These are phyloP conservation scores for Drosophila limbata DNA, from an alignment of 2,888 invertebrate genomes.

Conservation along the genomic window DNA sequence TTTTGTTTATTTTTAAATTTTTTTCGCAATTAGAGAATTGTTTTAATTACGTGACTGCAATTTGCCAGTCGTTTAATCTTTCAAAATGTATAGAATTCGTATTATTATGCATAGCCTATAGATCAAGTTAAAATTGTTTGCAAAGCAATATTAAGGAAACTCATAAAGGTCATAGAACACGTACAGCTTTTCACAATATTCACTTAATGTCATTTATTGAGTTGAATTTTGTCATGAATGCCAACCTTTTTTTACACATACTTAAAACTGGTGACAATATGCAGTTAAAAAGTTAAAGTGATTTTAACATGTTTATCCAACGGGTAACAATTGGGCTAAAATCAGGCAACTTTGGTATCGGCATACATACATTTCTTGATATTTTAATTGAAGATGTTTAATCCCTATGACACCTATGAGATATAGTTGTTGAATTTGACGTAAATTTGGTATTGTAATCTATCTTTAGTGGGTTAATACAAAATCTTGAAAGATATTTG, in stretches of 20 bases:
- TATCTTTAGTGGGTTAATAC: background rate
- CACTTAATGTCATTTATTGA: slow-evolving; percentile 8
- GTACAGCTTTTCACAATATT: slow-evolving; percentile 24
- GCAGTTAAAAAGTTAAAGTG: too few species aligned
- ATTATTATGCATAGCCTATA: slow-evolving; percentile 36
- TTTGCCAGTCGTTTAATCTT: slow-evolving; percentile 41
- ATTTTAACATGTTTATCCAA: too few species aligned
- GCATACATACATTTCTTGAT: background rate
- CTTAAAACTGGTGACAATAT: background rate
- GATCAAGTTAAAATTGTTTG: slow-evolving; percentile 24
- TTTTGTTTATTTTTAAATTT: slow-evolving; percentile 29
- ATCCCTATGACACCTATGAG: too few species aligned
- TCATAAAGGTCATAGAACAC: slow-evolving; percentile 36
- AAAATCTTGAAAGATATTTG: background rate
- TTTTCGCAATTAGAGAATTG: slow-evolving; percentile 58
- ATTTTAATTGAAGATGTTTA: background rate
- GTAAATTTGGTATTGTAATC: too few species aligned
- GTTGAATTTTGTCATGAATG: background rate
- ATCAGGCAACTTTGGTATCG: too few species aligned
- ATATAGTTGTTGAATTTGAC: too few species aligned
- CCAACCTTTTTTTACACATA: background rate
- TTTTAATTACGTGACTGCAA: slow-evolving; percentile 70
- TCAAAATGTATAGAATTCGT: slow-evolving; percentile 23
- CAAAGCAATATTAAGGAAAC: slow-evolving; percentile 20
- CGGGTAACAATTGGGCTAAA: too few species aligned